Conservation (phyloP, 35 echinoderm and acorn worm genomes). For the Eucidaris tribuloides region DNA sequence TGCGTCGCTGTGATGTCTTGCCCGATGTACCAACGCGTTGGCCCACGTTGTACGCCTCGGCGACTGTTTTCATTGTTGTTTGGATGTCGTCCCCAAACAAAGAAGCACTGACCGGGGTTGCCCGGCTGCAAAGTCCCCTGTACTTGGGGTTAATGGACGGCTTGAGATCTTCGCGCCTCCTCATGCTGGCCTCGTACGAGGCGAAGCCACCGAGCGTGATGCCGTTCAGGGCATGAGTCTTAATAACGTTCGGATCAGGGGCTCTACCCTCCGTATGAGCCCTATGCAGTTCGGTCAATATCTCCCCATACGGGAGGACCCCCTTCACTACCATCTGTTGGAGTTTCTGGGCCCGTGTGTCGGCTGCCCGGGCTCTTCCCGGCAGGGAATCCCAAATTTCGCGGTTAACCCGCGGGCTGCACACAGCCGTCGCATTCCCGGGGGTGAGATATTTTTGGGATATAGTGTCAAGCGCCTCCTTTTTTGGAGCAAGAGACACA, state of each 20-base stretch:
- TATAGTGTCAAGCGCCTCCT: not conserved
- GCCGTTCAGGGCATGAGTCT: not conserved
- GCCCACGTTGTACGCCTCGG: not conserved
- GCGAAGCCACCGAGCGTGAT: not conserved
- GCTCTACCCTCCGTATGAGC: not conserved
- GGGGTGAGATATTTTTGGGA: not conserved
- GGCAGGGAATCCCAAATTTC: not conserved
- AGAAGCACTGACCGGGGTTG: not conserved
- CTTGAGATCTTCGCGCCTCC: not conserved
- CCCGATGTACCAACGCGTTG: not conserved
- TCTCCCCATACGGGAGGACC: not conserved
- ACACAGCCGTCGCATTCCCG: not conserved
- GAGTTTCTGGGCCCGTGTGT: not conserved
- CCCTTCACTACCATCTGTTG: not conserved
- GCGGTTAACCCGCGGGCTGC: not conserved
- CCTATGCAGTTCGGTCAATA: not conserved
- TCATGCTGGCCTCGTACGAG: not conserved
- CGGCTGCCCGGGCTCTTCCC: not conserved
- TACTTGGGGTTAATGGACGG: not conserved
- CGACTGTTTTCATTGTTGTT: not conserved
- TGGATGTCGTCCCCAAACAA: not conserved
- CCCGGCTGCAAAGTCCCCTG: no score
- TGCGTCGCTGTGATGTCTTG: not conserved
- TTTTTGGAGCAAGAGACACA: not conserved
- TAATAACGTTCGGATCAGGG: not conserved